Evolutionary conservation across 1,140 invertebrate species (phyloP).

Genomic region (Mamestra configurata): DNA sequence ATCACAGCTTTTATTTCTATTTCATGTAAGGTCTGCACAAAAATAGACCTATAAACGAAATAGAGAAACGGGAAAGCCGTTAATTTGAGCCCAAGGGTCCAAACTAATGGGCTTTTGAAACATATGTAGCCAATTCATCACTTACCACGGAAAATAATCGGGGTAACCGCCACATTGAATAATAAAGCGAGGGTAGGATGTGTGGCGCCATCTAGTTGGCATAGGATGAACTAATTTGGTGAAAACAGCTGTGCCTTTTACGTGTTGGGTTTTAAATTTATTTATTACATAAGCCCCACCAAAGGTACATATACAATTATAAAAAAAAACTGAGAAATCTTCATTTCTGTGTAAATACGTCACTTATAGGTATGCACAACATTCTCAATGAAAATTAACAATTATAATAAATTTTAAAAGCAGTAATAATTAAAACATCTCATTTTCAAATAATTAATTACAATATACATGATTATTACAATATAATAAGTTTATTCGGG

Average conservation of each 20-base stretch:
- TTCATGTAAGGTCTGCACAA: not conserved
- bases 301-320: too few species aligned
- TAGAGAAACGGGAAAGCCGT: constrained; percentile 23
- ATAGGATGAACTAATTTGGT: not conserved
- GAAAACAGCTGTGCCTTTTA: not conserved
- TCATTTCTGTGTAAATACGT: too few species aligned
- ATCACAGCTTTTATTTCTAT: not conserved
- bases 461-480: too few species aligned
- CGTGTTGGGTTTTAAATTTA: not conserved
- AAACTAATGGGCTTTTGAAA: constrained; percentile 32
- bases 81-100: constrained; percentile 30
- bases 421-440: too few species aligned
- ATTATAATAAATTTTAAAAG: too few species aligned
- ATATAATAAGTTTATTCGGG: too few species aligned
- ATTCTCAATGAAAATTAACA: too few species aligned
- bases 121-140: constrained; percentile 40
- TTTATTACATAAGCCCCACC: too few species aligned
- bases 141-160: constrained; percentile 38
- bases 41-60: constrained; percentile 26
- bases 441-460: too few species aligned
- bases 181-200: constrained; percentile 14
- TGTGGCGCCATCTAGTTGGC: constrained; percentile 23
- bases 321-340: too few species aligned
- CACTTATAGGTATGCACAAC: too few species aligned
- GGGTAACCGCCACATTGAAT: constrained; percentile 6